Evolutionary conservation across 2,888 invertebrate genomes (phyloP).

Genomic region (Amblyjoppa proteus): DNA sequence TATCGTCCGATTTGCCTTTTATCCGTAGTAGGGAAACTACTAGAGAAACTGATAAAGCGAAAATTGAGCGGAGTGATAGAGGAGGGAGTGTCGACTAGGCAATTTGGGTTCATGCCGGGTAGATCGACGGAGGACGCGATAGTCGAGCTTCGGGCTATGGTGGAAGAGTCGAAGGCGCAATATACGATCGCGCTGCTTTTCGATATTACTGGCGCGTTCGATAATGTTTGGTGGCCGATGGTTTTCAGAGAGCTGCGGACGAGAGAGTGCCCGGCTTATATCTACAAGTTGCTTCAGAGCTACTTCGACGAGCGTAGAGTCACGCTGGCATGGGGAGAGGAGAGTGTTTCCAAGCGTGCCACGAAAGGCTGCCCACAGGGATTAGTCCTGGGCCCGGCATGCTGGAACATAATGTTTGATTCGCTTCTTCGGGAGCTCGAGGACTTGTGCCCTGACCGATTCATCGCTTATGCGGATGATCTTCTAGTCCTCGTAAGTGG

Average conservation of each 20-base stretch:
- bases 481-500: too few relatives aligned
- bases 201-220: constrained; percentile 66
- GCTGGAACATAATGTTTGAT: background rate
- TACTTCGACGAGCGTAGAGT: background rate
- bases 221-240: constrained; percentile 71
- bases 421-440: too few relatives aligned
- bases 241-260: constrained; percentile 39
- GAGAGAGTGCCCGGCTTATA: too few relatives aligned
- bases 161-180: background rate
- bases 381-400: constrained; percentile 31
- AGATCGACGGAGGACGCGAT: constrained; percentile 65
- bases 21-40: too few relatives aligned
- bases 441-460: too few relatives aligned
- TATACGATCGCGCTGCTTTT: background rate
- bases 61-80: too few relatives aligned
- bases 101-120: constrained; percentile 56
- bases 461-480: too few relatives aligned
- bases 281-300: background rate
- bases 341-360: background rate
- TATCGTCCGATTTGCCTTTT: too few relatives aligned
- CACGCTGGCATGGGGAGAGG: background rate
- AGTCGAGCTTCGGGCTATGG: constrained; percentile 10
- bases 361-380: background rate
- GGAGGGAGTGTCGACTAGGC: constrained; percentile 21
- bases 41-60: too few relatives aligned